phyloP scores from a whole-genome alignment of 2,113 vertebrate genomes.

The Dipodomys stephensi region DNA sequence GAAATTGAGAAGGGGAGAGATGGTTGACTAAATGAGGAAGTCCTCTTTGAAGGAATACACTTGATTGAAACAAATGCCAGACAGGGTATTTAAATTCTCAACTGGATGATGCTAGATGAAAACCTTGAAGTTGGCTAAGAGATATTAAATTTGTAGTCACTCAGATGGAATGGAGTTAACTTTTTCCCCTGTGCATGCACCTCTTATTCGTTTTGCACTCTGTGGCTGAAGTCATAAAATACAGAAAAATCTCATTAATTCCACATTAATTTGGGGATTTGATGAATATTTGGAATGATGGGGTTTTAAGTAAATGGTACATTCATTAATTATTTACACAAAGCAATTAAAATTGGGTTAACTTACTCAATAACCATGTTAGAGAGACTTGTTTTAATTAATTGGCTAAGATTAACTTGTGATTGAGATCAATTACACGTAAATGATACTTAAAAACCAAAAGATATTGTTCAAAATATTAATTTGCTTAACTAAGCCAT shows the following conservation, averaged over 20 bases:
- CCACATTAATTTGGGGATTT: constrained; percentile 44
- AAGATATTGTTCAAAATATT: constrained; percentile 17
- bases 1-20: constrained; percentile 37
- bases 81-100: constrained; percentile 34
- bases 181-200: background rate
- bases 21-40: constrained; percentile 49
- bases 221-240: background rate
- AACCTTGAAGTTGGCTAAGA: constrained; percentile 8
- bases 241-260: constrained; percentile 63
- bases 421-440: constrained; percentile 51
- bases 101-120: constrained; percentile 7
- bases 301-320: constrained; percentile 11
- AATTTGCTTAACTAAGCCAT: constrained; percentile 34
- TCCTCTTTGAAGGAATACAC: constrained; percentile 10
- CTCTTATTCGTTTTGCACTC: background rate
- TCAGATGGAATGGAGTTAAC: background rate
- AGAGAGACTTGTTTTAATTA: constrained; percentile 48
- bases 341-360: constrained; percentile 46
- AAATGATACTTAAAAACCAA: constrained; percentile 56
- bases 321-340: constrained; percentile 60
- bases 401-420: constrained; percentile 57
- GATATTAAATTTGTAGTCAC: background rate
- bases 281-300: constrained; percentile 8
- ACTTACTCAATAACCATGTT: constrained; percentile 15
- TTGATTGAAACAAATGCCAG: constrained; percentile 18